A percentile compares a stretch with the other conserved stretches of the same genome.
Conservation (phyloP, 1,140 invertebrate species). For the Oryctes rhinoceros region DNA sequence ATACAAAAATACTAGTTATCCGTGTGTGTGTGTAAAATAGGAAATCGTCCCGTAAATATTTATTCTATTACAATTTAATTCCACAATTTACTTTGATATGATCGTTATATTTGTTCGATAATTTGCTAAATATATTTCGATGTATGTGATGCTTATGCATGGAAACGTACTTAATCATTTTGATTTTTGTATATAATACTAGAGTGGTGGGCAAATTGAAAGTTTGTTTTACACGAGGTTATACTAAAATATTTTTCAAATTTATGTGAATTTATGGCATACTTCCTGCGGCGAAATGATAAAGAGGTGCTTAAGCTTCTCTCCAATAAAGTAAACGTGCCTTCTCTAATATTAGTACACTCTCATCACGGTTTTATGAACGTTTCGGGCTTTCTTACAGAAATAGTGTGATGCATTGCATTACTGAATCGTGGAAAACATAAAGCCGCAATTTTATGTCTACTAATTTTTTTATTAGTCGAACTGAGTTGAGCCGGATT, state of each 20-base stretch:
- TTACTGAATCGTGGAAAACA: no score
- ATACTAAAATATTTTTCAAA: background rate
- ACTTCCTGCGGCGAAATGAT: background rate
- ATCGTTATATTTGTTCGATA: constrained; percentile 30
- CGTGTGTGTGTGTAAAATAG: constrained; percentile 28
- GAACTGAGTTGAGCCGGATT: no score
- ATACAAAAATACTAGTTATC: background rate
- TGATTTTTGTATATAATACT: constrained; percentile 29
- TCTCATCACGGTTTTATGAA: no score
- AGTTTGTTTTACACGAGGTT: background rate
- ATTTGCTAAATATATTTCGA: constrained; percentile 37
- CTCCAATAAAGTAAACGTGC: no score
- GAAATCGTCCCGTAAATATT: background rate
- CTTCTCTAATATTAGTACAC: no score
- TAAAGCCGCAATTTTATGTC: no score
- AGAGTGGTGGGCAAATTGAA: constrained; percentile 5
- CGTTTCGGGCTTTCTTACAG: no score
- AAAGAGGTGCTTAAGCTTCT: no score
- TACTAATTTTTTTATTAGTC: no score
- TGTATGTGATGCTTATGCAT: constrained; percentile 36
- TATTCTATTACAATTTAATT: background rate
- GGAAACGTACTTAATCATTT: constrained; percentile 3
- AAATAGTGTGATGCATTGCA: no score
- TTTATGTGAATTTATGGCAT: constrained; percentile 19
- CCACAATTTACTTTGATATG: background rate